Base-by-base conservation (phyloP, 2,113 vertebrate genomes). In the Podocnemis expansa region DNA sequence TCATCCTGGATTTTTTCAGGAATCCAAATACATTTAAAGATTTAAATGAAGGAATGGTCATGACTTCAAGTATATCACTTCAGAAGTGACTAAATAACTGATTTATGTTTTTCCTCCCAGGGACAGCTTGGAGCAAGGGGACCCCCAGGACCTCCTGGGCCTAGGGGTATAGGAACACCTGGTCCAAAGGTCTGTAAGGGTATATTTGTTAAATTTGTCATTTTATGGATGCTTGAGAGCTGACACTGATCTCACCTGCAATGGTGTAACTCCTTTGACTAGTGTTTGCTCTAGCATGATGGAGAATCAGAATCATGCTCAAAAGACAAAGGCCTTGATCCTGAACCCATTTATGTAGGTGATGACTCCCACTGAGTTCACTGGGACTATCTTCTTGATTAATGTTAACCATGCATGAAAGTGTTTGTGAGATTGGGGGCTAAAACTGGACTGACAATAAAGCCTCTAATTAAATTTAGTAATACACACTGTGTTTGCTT, bases 41-140 rank as follows among this genome's bases (percentile, higher is more conserved):
- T 41, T 29, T 87, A 70, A 82, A 22, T 24, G 10, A 27, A 47
- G 38, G 60, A 56, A 87, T 84, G 45, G 9, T 2, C 43, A 24
- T 14, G 5, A 14, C 41, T 88, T 55, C 5, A 21, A 60, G 21
- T 75, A 43, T 27, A 47, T 76, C 54, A 89, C 63, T 45, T 76
- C 41, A 76, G 11, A 21, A 76, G 31, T 73, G 45, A 63, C 52
- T 29, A 90, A 55, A 54, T 3, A 17, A 82, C 90, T 76, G 6
- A 76, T 45, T 41, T 82, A 43, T 91, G 34, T 95, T 31, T 85
- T 19, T 85, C 0, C 89, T 94, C 84, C 84, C 93, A 99, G 99
- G 99, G 99, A 89, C 98, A 98, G 58, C 92, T 49, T 92, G 99
- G 99, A 5, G 80, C 96, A 29, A 98, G 91, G 49, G 99, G 99